These are phyloP conservation scores for Pristionchus exspectatus DNA, from an alignment of 2,888 invertebrate genomes.

Conservation along the genomic window DNA sequence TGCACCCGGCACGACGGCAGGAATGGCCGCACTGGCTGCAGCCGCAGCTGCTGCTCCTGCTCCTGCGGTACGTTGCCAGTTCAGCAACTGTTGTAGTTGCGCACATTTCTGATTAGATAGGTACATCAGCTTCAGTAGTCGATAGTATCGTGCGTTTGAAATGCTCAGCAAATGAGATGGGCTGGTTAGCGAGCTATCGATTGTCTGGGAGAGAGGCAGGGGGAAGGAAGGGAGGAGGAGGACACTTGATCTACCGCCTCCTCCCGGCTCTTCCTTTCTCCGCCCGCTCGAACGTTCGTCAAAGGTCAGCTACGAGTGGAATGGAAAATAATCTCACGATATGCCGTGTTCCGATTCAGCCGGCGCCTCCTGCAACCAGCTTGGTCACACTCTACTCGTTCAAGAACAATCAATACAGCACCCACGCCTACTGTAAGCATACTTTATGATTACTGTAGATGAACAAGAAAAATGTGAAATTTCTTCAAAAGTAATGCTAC, in stretches of 20 bases:
- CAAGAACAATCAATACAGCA: background rate
- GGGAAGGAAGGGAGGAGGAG: too few relatives aligned
- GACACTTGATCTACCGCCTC: too few relatives aligned
- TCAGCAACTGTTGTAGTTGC: background rate
- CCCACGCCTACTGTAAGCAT: background rate
- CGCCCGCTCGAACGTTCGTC: too few relatives aligned
- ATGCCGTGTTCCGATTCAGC: background rate
- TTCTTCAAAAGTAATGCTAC: background rate
- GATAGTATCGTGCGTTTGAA: background rate
- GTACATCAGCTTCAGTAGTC: background rate
- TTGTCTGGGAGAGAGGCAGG: too few relatives aligned
- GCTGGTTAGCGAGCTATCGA: too few relatives aligned
- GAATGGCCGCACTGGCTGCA: background rate
- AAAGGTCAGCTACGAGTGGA: too few relatives aligned
- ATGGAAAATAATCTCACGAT: too few relatives aligned
- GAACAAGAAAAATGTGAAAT: background rate
- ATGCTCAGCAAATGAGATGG: too few relatives aligned
- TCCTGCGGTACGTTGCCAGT: background rate
- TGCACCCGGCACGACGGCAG: background rate
- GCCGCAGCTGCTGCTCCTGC: background rate
- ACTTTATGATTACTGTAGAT: background rate
- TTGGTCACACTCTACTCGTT: background rate
- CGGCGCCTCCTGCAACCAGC: background rate
- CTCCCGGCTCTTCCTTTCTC: too few relatives aligned
- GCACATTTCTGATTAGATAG: background rate